Conservation (phyloP, 2,797 vertebrate genomes). For the Melanotaenia maccullochi region DNA sequence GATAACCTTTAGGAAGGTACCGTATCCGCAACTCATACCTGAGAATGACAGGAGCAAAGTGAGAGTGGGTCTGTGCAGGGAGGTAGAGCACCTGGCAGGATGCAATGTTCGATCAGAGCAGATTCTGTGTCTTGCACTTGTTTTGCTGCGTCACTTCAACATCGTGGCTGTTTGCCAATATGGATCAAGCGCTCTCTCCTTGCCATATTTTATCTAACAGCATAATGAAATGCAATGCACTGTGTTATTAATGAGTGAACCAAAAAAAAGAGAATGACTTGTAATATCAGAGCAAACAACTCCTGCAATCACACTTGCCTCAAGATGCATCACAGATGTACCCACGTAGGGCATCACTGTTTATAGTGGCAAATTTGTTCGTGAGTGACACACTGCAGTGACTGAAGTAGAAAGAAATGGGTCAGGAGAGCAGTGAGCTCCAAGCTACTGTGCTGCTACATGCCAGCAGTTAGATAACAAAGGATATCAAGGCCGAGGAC, state of each 20-base stretch:
- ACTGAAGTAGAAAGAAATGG: conserved; percentile 56
- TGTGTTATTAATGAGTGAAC: conserved; percentile 35
- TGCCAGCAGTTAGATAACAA: conserved; percentile 64
- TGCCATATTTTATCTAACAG: conserved; percentile 5
- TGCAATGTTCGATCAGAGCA: not conserved
- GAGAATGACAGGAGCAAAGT: conserved; percentile 55
- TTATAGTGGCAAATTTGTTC: conserved; percentile 46
- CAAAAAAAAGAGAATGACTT: conserved; percentile 27
- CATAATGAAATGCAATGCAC: conserved; percentile 8
- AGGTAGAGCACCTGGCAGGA: not conserved
- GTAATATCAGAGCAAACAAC: conserved; percentile 30
- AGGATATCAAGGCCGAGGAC: conserved; percentile 56
- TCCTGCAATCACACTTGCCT: conserved; percentile 39
- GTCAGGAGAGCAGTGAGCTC: conserved; percentile 57
- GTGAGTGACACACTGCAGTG: conserved; percentile 57
- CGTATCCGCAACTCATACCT: conserved; percentile 98
- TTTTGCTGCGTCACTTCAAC: conserved; percentile 20
- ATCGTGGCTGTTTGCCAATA: conserved; percentile 22
- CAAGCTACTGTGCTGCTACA: conserved; percentile 43
- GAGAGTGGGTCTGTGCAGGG: not conserved
- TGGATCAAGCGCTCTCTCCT: conserved; percentile 6
- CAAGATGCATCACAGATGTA: conserved; percentile 29
- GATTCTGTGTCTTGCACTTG: conserved; percentile 9
- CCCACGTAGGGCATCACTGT: conserved; percentile 44
- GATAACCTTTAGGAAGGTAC: conserved; percentile 97